A percentile compares a stretch with the other conserved stretches of the same genome.
Evolutionary conservation across 2,113 vertebrate species (phyloP).

Genomic region (Cyanoliseus patagonus): DNA sequence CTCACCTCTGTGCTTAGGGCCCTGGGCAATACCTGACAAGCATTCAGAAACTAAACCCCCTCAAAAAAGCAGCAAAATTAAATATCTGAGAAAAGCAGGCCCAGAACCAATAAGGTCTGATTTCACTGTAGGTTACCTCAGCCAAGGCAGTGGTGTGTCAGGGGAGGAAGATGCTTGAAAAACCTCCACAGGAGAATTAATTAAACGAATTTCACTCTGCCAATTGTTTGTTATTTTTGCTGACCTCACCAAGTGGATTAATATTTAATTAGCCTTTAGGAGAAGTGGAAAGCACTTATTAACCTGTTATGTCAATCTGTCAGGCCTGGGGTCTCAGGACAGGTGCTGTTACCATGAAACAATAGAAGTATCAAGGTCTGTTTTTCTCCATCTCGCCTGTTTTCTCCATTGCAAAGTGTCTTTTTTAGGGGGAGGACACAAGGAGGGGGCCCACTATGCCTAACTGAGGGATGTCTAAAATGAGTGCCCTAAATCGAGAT

Average conservation of each 20-base stretch:
- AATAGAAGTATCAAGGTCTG: conserved; percentile 18
- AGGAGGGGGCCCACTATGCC: not conserved
- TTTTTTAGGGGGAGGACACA: not conserved
- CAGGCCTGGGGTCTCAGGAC: conserved; percentile 80
- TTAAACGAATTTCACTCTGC: conserved; percentile 87
- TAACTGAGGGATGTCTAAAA: not conserved
- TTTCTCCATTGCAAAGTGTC: not conserved
- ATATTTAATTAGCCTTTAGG: conserved; percentile 99
- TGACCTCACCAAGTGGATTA: conserved; percentile 98
- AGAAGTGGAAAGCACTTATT: conserved; percentile 94
- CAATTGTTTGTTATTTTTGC: conserved; percentile 90
- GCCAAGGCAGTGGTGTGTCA: conserved; percentile 28
- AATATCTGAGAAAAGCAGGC: conserved; percentile 1
- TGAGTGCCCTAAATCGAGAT: not conserved
- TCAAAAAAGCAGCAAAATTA: conserved; percentile 22
- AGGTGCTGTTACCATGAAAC: conserved; percentile 71
- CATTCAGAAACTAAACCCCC: not conserved
- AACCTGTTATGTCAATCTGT: conserved; percentile 97
- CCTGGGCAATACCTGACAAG: not conserved
- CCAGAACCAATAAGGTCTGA: conserved; percentile 64
- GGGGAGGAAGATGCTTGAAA: conserved; percentile 73
- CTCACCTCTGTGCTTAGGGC: not conserved
- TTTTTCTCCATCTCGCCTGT: rapidly evolving
- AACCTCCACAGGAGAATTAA: conserved; percentile 88
- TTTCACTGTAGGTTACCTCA: conserved; percentile 53